phyloP scores from a whole-genome alignment of 1,140 invertebrate genomes.

The Megathymus violae region DNA sequence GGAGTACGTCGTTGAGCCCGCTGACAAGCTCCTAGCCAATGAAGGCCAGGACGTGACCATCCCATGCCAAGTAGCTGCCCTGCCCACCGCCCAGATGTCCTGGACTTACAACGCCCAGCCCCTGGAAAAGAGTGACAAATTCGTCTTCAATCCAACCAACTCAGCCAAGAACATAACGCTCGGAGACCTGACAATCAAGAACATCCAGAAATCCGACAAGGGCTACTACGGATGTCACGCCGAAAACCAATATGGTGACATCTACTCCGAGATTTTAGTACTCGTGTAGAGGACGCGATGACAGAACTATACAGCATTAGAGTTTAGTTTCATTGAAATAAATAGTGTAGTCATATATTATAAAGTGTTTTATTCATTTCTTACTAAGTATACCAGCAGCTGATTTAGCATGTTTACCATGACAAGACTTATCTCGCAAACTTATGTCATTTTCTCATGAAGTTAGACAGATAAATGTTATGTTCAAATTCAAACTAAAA shows the following conservation, averaged over 20 bases:
- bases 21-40: conserved; percentile 35
- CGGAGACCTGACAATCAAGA: conserved; percentile 51
- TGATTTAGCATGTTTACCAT: too few relatives aligned
- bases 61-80: conserved; percentile 48
- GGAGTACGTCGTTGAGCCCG: conserved; percentile 40
- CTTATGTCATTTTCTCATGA: too few relatives aligned
- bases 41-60: conserved; percentile 53
- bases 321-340: conserved; percentile 15
- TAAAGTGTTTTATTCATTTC: too few relatives aligned
- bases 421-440: too few relatives aligned
- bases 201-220: conserved; percentile 45
- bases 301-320: background rate
- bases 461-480: too few relatives aligned
- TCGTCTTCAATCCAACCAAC: conserved; percentile 19
- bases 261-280: conserved; percentile 53
- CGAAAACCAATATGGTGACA: conserved; percentile 49
- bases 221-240: conserved; percentile 66
- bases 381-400: too few relatives aligned
- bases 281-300: conserved; percentile 31
- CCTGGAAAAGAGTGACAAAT: conserved; percentile 31
- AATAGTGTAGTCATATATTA: conserved; percentile 18
- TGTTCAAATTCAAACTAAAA: too few relatives aligned
- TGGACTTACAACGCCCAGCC: conserved; percentile 58
- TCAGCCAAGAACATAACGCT: conserved; percentile 25
- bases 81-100: conserved; percentile 40